A percentile compares a stretch with the other conserved stretches of the same genome.
Conservation (phyloP, 2,113 vertebrate genomes). For the Anolis carolinensis region DNA sequence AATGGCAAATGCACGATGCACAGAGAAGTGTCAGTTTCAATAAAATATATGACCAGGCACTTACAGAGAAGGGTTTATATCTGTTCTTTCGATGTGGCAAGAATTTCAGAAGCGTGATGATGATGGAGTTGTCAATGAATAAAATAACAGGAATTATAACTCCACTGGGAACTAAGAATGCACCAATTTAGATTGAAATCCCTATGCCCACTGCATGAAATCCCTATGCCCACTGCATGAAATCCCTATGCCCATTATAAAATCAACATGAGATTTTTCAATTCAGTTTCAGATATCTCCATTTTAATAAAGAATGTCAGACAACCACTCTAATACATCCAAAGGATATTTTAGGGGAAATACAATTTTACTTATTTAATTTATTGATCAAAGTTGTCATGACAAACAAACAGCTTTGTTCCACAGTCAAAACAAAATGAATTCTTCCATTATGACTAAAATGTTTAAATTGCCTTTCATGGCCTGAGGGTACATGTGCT, state of each 20-base stretch:
- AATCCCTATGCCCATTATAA: neutral
- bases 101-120: neutral
- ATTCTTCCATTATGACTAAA: no score
- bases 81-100: neutral
- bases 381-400: neutral
- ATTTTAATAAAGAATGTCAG: no score
- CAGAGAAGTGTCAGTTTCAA: neutral
- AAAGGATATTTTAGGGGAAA: neutral
- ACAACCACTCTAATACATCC: no score
- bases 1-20: neutral
- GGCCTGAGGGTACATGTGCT: no score
- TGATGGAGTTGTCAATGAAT: neutral
- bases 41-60: neutral
- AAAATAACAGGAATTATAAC: neutral
- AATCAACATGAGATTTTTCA: neutral
- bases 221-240: neutral
- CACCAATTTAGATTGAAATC: no score
- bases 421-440: no score
- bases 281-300: no score
- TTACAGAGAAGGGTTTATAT: neutral
- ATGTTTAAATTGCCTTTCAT: no score
- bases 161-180: constrained; percentile 2
- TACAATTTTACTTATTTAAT: neutral
- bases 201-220: neutral
- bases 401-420: no score